Base-by-base conservation (phyloP, 1,140 invertebrate genomes). In the Platyscapa corneri region DNA sequence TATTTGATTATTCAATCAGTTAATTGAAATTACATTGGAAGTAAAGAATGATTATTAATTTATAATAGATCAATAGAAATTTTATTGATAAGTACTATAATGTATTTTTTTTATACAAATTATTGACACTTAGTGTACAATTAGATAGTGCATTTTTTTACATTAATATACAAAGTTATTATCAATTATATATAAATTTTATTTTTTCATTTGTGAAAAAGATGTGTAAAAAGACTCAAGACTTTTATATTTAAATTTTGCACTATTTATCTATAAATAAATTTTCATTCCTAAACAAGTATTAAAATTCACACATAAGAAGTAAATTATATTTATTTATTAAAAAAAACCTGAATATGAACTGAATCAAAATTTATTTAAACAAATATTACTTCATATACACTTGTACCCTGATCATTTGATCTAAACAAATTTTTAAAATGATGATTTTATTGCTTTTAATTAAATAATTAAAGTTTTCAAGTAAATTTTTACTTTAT, bases 341-440 rank as follows among this genome's bases (percentile, higher is more conserved):
- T 65, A 34, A 65, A 78, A 46, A 12, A 49, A 64, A 75, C 60
- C 8, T 37, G 67, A 74, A 30, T 80, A 74, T 80, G 14, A 85
- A 49, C 3, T 82, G 2, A 64, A 76, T 60, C 67, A 74, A 42
- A 74, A 5, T 42, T 1, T n/a, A 74, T 42, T 7, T 74, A 74
- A 74, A 1, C 30, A 75, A 46, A 70, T 72, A 60, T 82, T 42
- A 46, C 27, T 80, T 37, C 76, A 53, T 67, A 76, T 81, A 76
- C 78, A 86, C 80, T 86, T 86, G 80, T 70, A 53, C 49, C 27
- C 82, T 86, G 80, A 78, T 79, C 74, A 86, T 82, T 86, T 86
- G 80, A 86, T 37, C 32, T 82, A 77, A 81, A 46, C 46, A 77
- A 81, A 82, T 67, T 64, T 81, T 60, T 10, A 85, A 82, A 78